Percentiles rank a stretch among this genome's conserved stretches.
phyloP scores from a whole-genome alignment of 2,797 vertebrate genomes.

The Syngnathus acus region DNA sequence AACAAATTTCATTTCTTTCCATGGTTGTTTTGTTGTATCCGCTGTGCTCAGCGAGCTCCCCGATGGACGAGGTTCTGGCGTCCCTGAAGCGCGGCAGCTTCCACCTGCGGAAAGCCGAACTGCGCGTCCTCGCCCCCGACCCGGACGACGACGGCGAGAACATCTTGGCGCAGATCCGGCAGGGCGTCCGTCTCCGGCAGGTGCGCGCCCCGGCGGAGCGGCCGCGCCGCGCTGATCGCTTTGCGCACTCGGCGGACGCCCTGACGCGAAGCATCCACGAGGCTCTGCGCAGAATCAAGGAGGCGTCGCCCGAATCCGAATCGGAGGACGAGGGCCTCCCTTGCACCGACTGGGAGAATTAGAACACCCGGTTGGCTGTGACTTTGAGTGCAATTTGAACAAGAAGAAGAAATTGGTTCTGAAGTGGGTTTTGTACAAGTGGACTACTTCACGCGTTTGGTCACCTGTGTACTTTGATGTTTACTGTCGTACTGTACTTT shows the following conservation, averaged over 20 bases:
- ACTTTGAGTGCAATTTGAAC: constrained; percentile 35
- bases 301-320: constrained; percentile 94
- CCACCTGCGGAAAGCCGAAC: constrained; percentile 93
- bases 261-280: constrained; percentile 97
- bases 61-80: constrained; percentile 97
- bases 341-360: constrained; percentile 94
- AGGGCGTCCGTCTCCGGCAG: constrained; percentile 91
- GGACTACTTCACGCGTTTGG: constrained; percentile 31
- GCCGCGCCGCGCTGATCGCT: constrained; percentile 69
- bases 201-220: constrained; percentile 77
- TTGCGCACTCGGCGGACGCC: constrained; percentile 82
- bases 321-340: constrained; percentile 90
- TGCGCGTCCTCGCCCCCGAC: constrained; percentile 86
- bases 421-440: constrained; percentile 30
- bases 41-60: constrained; percentile 79
- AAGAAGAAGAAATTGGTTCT: constrained; percentile 9
- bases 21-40: neutral
- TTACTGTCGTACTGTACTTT: neutral
- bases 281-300: constrained; percentile 92
- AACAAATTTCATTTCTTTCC: neutral
- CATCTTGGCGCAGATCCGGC: constrained; percentile 96
- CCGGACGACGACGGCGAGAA: constrained; percentile 89
- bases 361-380: constrained; percentile 12
- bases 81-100: constrained; percentile 95
- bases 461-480: neutral